Evolutionary conservation across 1,140 invertebrate genomes (phyloP), one percentile per base, ranked within the genome.

Genomic region (Aphaenogaster ashmeadi): DNA sequence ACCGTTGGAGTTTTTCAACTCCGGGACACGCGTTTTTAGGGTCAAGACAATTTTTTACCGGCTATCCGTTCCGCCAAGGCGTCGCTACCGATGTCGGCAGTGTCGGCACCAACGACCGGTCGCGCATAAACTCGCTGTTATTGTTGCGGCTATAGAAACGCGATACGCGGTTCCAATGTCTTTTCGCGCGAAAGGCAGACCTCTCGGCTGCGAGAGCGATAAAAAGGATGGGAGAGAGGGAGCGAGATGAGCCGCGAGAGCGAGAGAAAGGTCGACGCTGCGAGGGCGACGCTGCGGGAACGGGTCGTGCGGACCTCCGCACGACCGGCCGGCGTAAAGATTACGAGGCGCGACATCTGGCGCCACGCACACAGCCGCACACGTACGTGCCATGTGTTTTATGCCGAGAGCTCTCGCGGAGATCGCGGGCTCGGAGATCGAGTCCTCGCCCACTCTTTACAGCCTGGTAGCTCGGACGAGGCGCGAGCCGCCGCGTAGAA

Each of bases 291-390:
- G 81, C 33, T 64, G 74, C 21, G 66, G 50, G 56, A 54, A 78
- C 13, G 74, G 81, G 44, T 54, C 33, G 69, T 4, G 36, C 67
- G 27, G 33, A n/a, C 18, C 41, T 27, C 38, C 84, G 66, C 54
- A 74, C 60, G 60, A 80, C 60, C 78, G 78, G 64, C 64, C 64
- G 67, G 47, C 89, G 85, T 87, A 91, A 91, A 92, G 90, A 91
- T 92, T 90, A 92, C 91, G 90, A 90, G 86, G 79, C 91, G 89
- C 83, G 90, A 89, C 92, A 92, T 92, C 91, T 92, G 91, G 91
- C 91, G 89, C 92, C 92, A 87, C 67, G 36, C 77, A 71, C 72
- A 75, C 66, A 86, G 75, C 54, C 56, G 47, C 44, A 54, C 78
- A 80, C 75, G 33, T 80, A 62, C 27, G 64, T 62, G 67, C 38